A percentile compares a stretch with the other conserved stretches of the same genome.
These are phyloP conservation scores for Drosophila paranaensis DNA, from an alignment of 2,888 invertebrate genomes.

Conservation along the genomic window DNA sequence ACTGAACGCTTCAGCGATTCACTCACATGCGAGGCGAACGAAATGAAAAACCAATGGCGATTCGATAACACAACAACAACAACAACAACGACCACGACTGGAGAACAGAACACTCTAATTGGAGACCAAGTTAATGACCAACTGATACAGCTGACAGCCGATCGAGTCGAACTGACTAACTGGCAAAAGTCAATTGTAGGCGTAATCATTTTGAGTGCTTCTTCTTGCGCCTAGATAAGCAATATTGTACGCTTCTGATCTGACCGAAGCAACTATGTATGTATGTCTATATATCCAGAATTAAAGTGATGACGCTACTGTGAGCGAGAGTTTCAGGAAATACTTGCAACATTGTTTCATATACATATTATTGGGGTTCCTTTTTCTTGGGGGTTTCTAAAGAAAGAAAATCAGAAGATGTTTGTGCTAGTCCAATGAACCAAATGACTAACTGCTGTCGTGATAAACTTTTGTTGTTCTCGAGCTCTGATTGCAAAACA, in stretches of 20 bases:
- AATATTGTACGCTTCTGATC: constrained; percentile 30
- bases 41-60: constrained; percentile 47
- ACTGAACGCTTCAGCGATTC: constrained; percentile 56
- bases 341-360: neutral
- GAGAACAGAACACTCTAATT: constrained; percentile 56
- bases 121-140: constrained; percentile 37
- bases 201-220: constrained; percentile 23
- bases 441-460: constrained; percentile 35
- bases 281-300: neutral
- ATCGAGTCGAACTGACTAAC: constrained; percentile 19
- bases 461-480: constrained; percentile 8
- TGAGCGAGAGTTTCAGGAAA: constrained; percentile 26
- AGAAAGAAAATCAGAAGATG: neutral
- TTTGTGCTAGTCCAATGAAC: constrained; percentile 23
- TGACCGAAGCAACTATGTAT: constrained; percentile 3
- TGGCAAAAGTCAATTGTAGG: constrained; percentile 10
- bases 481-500: constrained; percentile 16
- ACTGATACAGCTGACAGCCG: constrained; percentile 29
- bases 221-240: constrained; percentile 34
- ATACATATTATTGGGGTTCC: neutral
- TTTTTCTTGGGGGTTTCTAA: neutral
- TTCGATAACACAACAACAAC: constrained; percentile 27
- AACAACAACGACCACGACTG: constrained; percentile 8
- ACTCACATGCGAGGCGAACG: constrained; percentile 14
- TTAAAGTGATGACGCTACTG: neutral